Percentiles rank a stretch among this genome's conserved stretches.
phyloP scores from a whole-genome alignment of 2,797 vertebrate species.

The Jordanella pulchra region DNA sequence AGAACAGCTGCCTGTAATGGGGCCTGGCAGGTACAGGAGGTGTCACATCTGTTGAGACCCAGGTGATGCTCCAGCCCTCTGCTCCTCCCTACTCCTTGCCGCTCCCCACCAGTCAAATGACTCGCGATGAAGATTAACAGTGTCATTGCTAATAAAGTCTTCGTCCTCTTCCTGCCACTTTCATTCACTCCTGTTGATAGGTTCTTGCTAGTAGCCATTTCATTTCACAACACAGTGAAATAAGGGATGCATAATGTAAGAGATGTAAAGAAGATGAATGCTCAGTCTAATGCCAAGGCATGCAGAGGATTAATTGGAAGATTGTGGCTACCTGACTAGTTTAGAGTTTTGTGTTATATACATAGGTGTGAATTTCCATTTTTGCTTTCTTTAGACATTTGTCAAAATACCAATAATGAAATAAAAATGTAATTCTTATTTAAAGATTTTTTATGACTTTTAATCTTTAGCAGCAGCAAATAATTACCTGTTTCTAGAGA shows the following conservation, averaged over 20 bases:
- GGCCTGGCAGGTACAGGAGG: conserved; percentile 83
- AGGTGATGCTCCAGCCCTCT: conserved; percentile 72
- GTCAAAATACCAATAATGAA: not conserved
- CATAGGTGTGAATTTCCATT: conserved; percentile 24
- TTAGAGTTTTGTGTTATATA: conserved; percentile 49
- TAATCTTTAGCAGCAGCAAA: not conserved
- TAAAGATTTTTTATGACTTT: not conserved
- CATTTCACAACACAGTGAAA: conserved; percentile 72
- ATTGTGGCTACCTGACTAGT: conserved; percentile 53
- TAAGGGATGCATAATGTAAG: conserved; percentile 77
- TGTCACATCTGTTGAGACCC: conserved; percentile 80
- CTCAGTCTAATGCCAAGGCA: conserved; percentile 65
- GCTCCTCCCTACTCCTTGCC: conserved; percentile 51
- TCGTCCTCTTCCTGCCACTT: conserved; percentile 75
- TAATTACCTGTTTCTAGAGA: not conserved
- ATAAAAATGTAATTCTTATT: not conserved
- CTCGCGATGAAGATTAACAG: conserved; percentile 79
- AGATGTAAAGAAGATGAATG: conserved; percentile 76
- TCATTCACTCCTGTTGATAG: conserved; percentile 72
- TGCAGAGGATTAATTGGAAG: conserved; percentile 72
- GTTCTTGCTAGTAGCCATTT: conserved; percentile 75
- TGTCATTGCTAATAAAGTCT: conserved; percentile 79
- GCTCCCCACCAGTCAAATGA: conserved; percentile 75
- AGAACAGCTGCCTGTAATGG: conserved; percentile 80
- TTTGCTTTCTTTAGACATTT: not conserved